Evolutionary conservation across 2,797 vertebrate genomes (phyloP).

Genomic region (Erithacus rubecula): DNA sequence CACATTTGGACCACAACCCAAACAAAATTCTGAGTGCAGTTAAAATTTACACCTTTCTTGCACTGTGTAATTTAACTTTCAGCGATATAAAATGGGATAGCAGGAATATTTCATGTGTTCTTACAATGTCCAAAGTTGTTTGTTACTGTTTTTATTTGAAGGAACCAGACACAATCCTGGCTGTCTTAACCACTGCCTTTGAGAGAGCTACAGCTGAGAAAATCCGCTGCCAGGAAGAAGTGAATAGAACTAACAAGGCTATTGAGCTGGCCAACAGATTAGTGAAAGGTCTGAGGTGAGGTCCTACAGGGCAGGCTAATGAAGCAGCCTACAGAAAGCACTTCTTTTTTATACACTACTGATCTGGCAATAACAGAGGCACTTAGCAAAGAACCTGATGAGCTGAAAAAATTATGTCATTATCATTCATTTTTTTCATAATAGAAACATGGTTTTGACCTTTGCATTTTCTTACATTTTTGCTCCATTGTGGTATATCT

Average conservation of each 20-base stretch:
- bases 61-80: slow-evolving; percentile 60
- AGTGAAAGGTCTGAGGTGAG: slow-evolving; percentile 93
- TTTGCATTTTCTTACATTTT: slow-evolving; percentile 82
- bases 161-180: slow-evolving; percentile 89
- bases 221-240: slow-evolving; percentile 90
- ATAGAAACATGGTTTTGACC: slow-evolving; percentile 84
- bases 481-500: slow-evolving; percentile 65
- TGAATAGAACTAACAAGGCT: slow-evolving; percentile 94
- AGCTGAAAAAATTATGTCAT: slow-evolving; percentile 87
- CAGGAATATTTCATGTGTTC: slow-evolving; percentile 58
- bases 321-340: slow-evolving; percentile 80
- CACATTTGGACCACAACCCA: slow-evolving; percentile 19
- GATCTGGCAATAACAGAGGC: slow-evolving; percentile 84
- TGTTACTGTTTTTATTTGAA: slow-evolving; percentile 77
- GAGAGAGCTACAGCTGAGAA: slow-evolving; percentile 90
- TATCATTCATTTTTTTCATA: slow-evolving; percentile 84
- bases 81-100: slow-evolving; percentile 64
- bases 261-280: slow-evolving; percentile 95
- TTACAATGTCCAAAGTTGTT: slow-evolving; percentile 71
- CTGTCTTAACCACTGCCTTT: slow-evolving; percentile 83
- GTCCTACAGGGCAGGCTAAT: slow-evolving; percentile 76
- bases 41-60: slow-evolving; percentile 42
- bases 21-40: not conserved
- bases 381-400: slow-evolving; percentile 85
- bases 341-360: slow-evolving; percentile 83